A percentile compares a stretch with the other conserved stretches of the same genome.
phyloP scores from a whole-genome alignment of 2,888 invertebrate species.

The Strigamia maritima region DNA sequence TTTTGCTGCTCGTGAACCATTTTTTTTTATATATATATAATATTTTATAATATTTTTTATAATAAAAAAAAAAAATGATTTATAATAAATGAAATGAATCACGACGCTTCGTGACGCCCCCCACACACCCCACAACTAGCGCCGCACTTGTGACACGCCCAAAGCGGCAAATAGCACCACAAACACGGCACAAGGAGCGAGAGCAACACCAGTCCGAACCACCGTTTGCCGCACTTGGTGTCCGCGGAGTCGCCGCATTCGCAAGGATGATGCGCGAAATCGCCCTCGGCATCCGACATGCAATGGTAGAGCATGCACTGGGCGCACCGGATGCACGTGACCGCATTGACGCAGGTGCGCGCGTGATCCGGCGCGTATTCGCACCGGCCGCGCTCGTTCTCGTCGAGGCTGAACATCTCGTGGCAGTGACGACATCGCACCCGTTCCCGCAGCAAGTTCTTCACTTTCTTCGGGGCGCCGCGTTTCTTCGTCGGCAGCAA shows the following conservation, averaged over 20 bases:
- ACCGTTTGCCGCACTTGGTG: conserved; percentile 62
- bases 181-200: conserved; percentile 87
- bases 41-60: no score
- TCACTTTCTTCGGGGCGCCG: conserved; percentile 47
- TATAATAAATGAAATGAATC: not conserved
- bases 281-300: conserved; percentile 85
- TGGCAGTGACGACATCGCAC: conserved; percentile 56
- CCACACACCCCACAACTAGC: conserved; percentile 77
- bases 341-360: conserved; percentile 72
- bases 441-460: conserved; percentile 44
- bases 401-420: conserved; percentile 69
- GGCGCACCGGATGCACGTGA: conserved; percentile 82
- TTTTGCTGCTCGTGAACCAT: not conserved
- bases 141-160: conserved; percentile 78
- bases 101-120: conserved; percentile 63
- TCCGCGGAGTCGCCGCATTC: conserved; percentile 66
- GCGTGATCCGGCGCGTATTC: conserved; percentile 75
- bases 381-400: conserved; percentile 76
- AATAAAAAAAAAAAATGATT: no score
- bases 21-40: no score
- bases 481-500: conserved; percentile 47
- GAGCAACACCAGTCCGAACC: conserved; percentile 80
- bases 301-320: conserved; percentile 91
- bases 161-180: conserved; percentile 87
- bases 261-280: conserved; percentile 80